phyloP scores from a whole-genome alignment of 2,113 vertebrate species.

The Tichodroma muraria region DNA sequence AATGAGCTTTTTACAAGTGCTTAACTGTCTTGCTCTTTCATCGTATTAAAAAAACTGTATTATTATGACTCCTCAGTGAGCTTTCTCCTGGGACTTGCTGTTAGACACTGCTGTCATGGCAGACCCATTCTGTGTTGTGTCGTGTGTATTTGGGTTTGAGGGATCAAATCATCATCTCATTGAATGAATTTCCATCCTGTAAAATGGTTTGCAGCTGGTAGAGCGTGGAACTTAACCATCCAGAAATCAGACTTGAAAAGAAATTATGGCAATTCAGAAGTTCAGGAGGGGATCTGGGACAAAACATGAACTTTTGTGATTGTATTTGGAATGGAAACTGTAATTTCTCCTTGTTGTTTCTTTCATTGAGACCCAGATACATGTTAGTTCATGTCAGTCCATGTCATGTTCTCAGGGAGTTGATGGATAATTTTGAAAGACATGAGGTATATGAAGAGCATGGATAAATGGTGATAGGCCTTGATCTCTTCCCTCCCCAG shows the following conservation, averaged over 20 bases:
- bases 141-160: background rate
- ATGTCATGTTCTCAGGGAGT: background rate
- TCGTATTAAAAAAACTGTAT: background rate
- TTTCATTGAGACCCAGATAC: background rate
- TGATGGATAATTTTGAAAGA: background rate
- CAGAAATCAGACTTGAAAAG: background rate
- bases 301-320: background rate
- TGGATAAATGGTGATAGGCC: background rate
- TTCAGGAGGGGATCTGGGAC: background rate
- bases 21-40: background rate
- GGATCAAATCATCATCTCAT: background rate
- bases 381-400: background rate
- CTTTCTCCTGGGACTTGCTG: background rate
- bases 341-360: background rate
- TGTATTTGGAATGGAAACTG: background rate
- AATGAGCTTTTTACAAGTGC: background rate
- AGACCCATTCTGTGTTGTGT: background rate
- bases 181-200: background rate
- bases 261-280: background rate
- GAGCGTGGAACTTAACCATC: background rate
- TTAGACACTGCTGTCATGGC: background rate
- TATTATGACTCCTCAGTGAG: background rate
- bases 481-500: background rate
- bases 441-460: background rate
- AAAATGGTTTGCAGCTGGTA: background rate